phyloP scores from a whole-genome alignment of 2,113 vertebrate genomes.

The Brachyhypopomus gauderio region DNA sequence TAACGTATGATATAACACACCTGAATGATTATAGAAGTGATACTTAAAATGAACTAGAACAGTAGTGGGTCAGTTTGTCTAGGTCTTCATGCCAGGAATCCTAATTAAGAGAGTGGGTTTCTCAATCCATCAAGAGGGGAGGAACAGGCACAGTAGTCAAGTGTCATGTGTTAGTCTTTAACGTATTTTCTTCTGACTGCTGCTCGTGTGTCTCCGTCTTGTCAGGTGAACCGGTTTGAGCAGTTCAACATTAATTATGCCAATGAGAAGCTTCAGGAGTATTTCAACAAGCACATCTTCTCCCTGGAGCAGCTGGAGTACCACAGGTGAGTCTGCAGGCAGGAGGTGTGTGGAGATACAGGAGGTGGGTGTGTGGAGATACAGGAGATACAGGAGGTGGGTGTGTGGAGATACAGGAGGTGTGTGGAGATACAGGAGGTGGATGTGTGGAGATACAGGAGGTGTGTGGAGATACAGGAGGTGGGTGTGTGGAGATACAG shows the following conservation, averaged over 20 bases:
- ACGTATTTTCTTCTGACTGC: background rate
- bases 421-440: too few relatives aligned
- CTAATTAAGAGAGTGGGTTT: background rate
- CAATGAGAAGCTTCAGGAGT: conserved; percentile 99
- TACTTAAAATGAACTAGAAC: background rate
- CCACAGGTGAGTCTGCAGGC: conserved; percentile 79
- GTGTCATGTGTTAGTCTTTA: background rate
- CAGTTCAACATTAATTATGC: conserved; percentile 99
- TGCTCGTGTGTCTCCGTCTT: background rate
- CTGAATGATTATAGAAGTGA: background rate
- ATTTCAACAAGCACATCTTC: conserved; percentile 99
- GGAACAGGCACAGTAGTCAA: background rate
- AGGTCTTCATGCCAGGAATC: background rate
- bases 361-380: too few relatives aligned
- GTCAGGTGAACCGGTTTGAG: conserved; percentile 94
- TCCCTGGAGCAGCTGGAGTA: conserved; percentile 98
- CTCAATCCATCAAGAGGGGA: background rate
- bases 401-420: too few relatives aligned
- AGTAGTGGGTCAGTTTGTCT: background rate
- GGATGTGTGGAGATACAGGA: too few relatives aligned
- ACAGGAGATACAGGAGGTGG: too few relatives aligned
- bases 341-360: background rate
- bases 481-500: too few relatives aligned
- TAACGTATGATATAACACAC: background rate
- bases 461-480: too few relatives aligned